phyloP scores from a whole-genome alignment of 1,140 invertebrate genomes.

The Bursaphelenchus mucronatus region DNA sequence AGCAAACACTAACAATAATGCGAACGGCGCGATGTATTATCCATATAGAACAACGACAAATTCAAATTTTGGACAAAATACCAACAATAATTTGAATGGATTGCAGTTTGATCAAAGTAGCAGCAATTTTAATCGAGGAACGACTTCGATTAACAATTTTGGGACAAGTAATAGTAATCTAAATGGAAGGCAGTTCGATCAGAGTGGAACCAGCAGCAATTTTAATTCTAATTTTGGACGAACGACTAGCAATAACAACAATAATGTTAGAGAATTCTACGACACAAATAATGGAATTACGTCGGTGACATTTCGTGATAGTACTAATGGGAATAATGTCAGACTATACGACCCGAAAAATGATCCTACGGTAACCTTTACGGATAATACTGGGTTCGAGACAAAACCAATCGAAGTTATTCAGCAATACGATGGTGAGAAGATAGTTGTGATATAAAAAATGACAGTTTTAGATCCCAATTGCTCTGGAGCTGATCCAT shows the following conservation, averaged over 20 bases:
- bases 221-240: too few species aligned
- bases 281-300: too few species aligned
- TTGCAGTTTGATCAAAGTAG: too few species aligned
- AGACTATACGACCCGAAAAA: constrained; percentile 10
- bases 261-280: too few species aligned
- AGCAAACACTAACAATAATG: constrained; percentile 12
- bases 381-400: not conserved
- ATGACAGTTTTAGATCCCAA: constrained; percentile 18
- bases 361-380: not conserved
- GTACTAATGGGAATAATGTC: constrained; percentile 14
- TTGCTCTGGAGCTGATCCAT: constrained; percentile 23
- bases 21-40: constrained; percentile 11
- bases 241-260: too few species aligned
- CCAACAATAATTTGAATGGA: too few species aligned
- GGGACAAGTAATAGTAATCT: too few species aligned
- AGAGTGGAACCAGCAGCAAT: too few species aligned
- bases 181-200: too few species aligned
- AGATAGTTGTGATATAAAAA: not conserved
- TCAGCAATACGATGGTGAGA: constrained; percentile 18
- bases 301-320: not conserved
- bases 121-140: too few species aligned
- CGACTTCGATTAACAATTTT: too few species aligned
- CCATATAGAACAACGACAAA: constrained; percentile 17
- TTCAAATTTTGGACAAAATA: constrained; percentile 2
- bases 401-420: constrained; percentile 9